Base-by-base conservation (phyloP, 2,888 invertebrate genomes). In the Xestia rhomboidea region DNA sequence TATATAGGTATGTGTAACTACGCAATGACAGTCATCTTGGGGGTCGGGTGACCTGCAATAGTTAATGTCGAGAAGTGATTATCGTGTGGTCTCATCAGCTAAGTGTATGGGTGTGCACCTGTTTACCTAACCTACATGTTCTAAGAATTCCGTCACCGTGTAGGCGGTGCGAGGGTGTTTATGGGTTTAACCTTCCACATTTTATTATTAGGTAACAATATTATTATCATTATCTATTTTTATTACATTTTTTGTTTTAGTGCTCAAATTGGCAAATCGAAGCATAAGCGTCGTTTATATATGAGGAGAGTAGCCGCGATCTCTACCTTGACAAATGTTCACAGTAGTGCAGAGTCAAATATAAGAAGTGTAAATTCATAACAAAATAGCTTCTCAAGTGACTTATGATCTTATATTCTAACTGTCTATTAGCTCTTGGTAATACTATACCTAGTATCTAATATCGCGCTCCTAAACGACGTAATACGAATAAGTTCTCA, bases 41-140 rank as follows among this genome's bases (percentile, higher is more conserved):
- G 21, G 30, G 10, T 30, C 34, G 21, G n/a, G 10, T 27, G 44
- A n/a, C 67, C 49, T 34, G n/a, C 27, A 38, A n/a, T 21, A 46
- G 44, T 7, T 54, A 57, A 64, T 54, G 18, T 49, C 57, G 30
- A 54, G 21, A 54, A 63, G 46, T 63, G 24, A 49, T 41, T 34
- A 79, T 68, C 54, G 54, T 63, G 46, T 57, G 10, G 41, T 68
- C 49, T 30, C 73, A 79, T 72, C 67, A 81, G 57, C 51, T 75
- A 74, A 79, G 75, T 79, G 49, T 68, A 68, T 68, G 49, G 75
- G 81, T 60, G 81, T 80, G 68, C 68, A 51, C 60, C 64, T 66
- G 75, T 66, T 64, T 74, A 38, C 41, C 63, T 13, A 68, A 38
- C 41, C 63, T 13, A 68, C 49, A 49, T 64, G 30, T 79, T 81